Evolutionary conservation across 2,888 invertebrate species (phyloP).

Genomic region (Biston betularia): DNA sequence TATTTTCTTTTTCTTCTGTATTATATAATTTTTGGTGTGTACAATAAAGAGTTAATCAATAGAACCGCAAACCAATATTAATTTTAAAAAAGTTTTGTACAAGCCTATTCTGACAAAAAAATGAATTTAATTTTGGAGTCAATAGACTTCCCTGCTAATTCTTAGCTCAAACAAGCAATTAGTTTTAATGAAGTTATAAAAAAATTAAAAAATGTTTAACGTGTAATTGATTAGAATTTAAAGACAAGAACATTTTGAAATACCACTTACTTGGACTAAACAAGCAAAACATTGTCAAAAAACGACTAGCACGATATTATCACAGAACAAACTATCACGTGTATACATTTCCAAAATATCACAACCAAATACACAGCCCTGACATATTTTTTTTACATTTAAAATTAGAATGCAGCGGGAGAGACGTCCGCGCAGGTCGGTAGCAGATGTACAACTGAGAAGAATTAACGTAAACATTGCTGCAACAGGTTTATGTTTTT

Average conservation of each 20-base stretch:
- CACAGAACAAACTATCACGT: conserved; percentile 34
- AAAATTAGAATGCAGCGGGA: conserved; percentile 9
- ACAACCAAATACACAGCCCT: conserved; percentile 31
- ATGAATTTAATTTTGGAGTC: no score
- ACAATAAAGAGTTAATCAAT: no score
- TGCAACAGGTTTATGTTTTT: conserved; percentile 38
- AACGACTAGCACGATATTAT: conserved; percentile 31
- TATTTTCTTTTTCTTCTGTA: no score
- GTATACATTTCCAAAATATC: conserved; percentile 29
- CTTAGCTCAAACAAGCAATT: no score
- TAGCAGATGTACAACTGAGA: conserved; percentile 31
- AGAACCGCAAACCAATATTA: no score
- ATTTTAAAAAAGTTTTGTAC: no score
- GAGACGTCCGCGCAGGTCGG: conserved; percentile 33
- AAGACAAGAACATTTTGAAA: no score
- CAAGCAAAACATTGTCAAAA: conserved; percentile 49
- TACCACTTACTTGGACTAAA: conserved; percentile 48
- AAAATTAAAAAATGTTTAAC: no score
- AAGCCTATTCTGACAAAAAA: no score
- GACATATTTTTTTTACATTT: neutral
- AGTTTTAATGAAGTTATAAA: no score
- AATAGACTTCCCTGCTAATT: no score
- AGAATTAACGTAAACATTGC: conserved; percentile 18
- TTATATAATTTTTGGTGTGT: no score
- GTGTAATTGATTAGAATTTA: neutral